Conservation (phyloP, 92 coral and sea anemone genomes). For the Epizoanthus fatuus region DNA sequence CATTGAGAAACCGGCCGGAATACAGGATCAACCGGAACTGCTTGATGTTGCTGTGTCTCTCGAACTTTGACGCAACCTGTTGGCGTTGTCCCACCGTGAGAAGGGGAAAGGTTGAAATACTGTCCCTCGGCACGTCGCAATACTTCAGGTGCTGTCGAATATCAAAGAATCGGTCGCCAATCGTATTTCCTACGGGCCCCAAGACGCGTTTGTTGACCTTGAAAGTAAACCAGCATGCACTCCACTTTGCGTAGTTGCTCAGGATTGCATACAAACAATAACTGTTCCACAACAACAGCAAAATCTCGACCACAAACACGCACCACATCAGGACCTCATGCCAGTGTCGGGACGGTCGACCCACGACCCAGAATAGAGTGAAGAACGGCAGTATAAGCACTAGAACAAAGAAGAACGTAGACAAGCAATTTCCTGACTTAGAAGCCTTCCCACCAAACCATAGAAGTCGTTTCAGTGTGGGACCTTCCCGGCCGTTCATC, state of each 20-base stretch:
- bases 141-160: slow-evolving; percentile 43
- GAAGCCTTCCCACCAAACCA: slow-evolving; percentile 48
- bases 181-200: slow-evolving; percentile 32
- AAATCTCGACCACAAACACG: slow-evolving; percentile 17
- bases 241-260: slow-evolving; percentile 33
- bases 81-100: slow-evolving; percentile 21
- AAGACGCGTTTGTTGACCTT: slow-evolving; percentile 37
- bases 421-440: slow-evolving; percentile 33
- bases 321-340: slow-evolving; percentile 46
- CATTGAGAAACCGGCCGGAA: slow-evolving; percentile 38
- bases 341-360: slow-evolving; percentile 22
- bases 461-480: slow-evolving; percentile 25
- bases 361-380: slow-evolving; percentile 12
- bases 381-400: slow-evolving; percentile 24
- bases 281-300: slow-evolving; percentile 32
- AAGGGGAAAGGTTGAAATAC: slow-evolving; percentile 21
- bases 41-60: slow-evolving; percentile 11
- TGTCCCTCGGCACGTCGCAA: slow-evolving; percentile 28
- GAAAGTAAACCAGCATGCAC: slow-evolving; percentile 37
- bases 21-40: slow-evolving; percentile 40
- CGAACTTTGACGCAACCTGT: slow-evolving; percentile 13
- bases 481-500: slow-evolving; percentile 33
- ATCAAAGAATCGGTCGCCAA: slow-evolving; percentile 40
- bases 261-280: slow-evolving; percentile 31
- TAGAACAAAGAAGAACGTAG: slow-evolving; percentile 24